Evolutionary conservation across 1,140 invertebrate genomes (phyloP).

Genomic region (Panagrolaimus sp.): DNA sequence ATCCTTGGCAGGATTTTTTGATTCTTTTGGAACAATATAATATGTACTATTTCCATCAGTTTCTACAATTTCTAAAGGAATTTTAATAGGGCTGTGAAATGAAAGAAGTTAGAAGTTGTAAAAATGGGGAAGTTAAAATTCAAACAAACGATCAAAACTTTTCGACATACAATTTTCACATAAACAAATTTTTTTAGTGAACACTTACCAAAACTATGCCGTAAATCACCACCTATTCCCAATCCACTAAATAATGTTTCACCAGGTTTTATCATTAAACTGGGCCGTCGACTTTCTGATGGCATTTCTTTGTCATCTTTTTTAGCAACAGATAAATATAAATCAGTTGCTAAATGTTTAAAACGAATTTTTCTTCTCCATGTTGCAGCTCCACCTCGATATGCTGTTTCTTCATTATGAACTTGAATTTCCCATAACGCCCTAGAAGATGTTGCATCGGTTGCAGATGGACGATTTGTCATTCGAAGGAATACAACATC

Average conservation of each 20-base stretch:
- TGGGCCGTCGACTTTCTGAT: slow-evolving; percentile 29
- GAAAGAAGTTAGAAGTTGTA: slow-evolving; percentile 19
- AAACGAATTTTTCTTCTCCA: slow-evolving; percentile 97
- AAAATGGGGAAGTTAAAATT: slow-evolving; percentile 10
- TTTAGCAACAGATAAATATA: slow-evolving; percentile 65
- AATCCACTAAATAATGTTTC: not conserved
- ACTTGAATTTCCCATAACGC: slow-evolving; percentile 99
- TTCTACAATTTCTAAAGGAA: slow-evolving; percentile 4
- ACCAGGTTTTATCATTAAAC: slow-evolving; percentile 23
- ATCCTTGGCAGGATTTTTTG: slow-evolving; percentile 45
- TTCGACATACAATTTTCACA: not conserved
- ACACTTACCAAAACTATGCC: slow-evolving; percentile 10
- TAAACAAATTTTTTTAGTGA: not conserved
- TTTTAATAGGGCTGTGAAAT: slow-evolving; percentile 11
- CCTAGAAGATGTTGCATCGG: slow-evolving; percentile 93
- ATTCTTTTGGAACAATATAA: slow-evolving; percentile 44
- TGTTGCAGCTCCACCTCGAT: slow-evolving; percentile 88
- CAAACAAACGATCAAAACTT: slow-evolving; percentile 6
- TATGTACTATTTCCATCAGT: slow-evolving; percentile 15
- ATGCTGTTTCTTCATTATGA: slow-evolving; percentile 86
- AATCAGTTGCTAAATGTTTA: slow-evolving; percentile 93
- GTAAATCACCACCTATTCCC: no score
- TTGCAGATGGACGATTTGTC: slow-evolving; percentile 80
- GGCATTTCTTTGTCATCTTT: slow-evolving; percentile 15
- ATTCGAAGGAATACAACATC: slow-evolving; percentile 61